These are phyloP conservation scores for Tetropium fuscum DNA, from an alignment of 2,888 invertebrate species.

Conservation along the genomic window DNA sequence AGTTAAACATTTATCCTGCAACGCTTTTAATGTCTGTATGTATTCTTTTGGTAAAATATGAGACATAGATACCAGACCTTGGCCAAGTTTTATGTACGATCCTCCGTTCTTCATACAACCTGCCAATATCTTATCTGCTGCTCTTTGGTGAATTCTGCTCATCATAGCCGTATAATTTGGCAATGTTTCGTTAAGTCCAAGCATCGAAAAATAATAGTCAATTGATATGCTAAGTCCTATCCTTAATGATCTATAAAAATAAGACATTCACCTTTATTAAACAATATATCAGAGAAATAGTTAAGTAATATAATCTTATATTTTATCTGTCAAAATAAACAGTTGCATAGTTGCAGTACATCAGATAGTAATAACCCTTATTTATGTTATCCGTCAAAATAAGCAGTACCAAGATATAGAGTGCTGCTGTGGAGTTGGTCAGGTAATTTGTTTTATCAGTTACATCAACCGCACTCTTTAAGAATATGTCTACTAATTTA, in stretches of 20 bases:
- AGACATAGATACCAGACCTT: slow-evolving; percentile 80
- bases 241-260: slow-evolving; percentile 56
- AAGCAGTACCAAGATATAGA: no score
- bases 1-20: slow-evolving; percentile 72
- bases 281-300: no score
- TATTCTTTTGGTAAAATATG: slow-evolving; percentile 81
- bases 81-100: slow-evolving; percentile 79
- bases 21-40: slow-evolving; percentile 69
- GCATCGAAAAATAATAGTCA: slow-evolving; percentile 72
- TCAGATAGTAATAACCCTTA: no score
- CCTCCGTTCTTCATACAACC: slow-evolving; percentile 81
- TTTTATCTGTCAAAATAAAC: background rate
- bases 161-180: slow-evolving; percentile 68
- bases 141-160: slow-evolving; percentile 70
- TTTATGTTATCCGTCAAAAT: no score
- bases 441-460: no score
- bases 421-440: no score
- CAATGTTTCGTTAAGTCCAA: slow-evolving; percentile 67
- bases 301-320: no score
- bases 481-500: no score
- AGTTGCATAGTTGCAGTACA: background rate
- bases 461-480: no score
- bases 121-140: slow-evolving; percentile 72
- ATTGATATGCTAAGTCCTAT: slow-evolving; percentile 72
- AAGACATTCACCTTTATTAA: background rate